Evolutionary conservation across 2,888 invertebrate genomes (phyloP).

Genomic region (Cryptocephalus moraei): DNA sequence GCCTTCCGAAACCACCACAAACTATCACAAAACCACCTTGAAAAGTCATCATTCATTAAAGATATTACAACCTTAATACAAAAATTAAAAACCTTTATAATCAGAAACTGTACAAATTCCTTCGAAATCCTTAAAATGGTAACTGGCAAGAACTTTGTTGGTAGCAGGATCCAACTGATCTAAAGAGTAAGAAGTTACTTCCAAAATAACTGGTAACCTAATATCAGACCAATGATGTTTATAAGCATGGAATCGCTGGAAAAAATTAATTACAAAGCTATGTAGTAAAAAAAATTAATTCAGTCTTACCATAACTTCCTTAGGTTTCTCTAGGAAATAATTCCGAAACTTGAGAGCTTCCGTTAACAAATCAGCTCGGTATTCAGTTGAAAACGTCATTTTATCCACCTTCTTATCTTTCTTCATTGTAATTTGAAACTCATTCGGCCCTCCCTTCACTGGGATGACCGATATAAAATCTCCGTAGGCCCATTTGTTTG

Average conservation of each 20-base stretch:
- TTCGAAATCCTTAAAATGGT: slow-evolving; percentile 78
- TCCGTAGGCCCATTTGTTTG: slow-evolving; percentile 78
- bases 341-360: slow-evolving; percentile 77
- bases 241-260: slow-evolving; percentile 64
- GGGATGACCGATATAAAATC: slow-evolving; percentile 30
- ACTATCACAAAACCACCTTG: slow-evolving; percentile 79
- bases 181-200: slow-evolving; percentile 85
- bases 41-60: background rate
- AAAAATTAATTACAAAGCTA: slow-evolving; percentile 7
- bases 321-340: slow-evolving; percentile 71
- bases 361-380: slow-evolving; percentile 83
- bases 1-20: slow-evolving; percentile 80
- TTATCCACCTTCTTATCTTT: slow-evolving; percentile 86
- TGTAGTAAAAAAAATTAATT: background rate
- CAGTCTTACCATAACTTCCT: slow-evolving; percentile 60
- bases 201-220: slow-evolving; percentile 74
- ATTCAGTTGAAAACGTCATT: slow-evolving; percentile 95
- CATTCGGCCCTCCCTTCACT: slow-evolving; percentile 46
- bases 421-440: slow-evolving; percentile 75
- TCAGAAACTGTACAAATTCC: slow-evolving; percentile 74
- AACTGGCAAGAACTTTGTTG: slow-evolving; percentile 70
- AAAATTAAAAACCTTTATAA: slow-evolving; percentile 50
- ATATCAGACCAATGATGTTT: slow-evolving; percentile 97
- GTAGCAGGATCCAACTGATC: slow-evolving; percentile 87
- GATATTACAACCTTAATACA: background rate